phyloP scores from a whole-genome alignment of 2,888 invertebrate genomes.

The Epinotia bilunana region DNA sequence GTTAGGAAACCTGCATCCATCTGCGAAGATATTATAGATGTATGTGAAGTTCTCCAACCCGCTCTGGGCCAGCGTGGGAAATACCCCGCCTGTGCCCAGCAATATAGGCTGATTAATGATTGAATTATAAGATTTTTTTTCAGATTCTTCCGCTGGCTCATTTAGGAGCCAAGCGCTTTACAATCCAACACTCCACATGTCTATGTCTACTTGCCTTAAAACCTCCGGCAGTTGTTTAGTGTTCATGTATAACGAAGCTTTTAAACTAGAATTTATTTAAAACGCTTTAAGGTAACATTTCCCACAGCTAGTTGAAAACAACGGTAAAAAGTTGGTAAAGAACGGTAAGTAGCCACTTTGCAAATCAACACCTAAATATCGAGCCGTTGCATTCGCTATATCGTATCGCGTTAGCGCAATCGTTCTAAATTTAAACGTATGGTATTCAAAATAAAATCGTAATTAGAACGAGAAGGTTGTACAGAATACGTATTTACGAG shows the following conservation, averaged over 20 bases:
- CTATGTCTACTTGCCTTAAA: conserved; percentile 11
- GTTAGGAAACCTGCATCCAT: no score
- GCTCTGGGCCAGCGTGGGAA: no score
- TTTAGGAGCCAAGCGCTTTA: no score
- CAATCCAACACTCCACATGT: no score
- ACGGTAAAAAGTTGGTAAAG: conserved; percentile 7
- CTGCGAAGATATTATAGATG: no score
- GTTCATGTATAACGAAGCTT: no score
- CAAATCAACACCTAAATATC: conserved; percentile 42
- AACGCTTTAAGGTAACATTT: neutral
- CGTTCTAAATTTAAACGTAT: neutral
- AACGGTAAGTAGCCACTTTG: conserved; percentile 41
- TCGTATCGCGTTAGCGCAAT: neutral
- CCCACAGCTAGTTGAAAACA: neutral
- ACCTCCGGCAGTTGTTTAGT: conserved; percentile 5
- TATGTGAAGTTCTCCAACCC: no score
- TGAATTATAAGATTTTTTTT: no score
- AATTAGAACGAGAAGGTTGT: neutral
- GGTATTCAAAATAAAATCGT: neutral
- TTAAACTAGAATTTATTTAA: neutral
- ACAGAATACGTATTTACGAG: neutral
- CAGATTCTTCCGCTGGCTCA: no score
- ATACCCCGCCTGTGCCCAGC: no score
- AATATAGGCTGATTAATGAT: no score
- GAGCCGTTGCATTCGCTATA: neutral